Conservation (phyloP, 2,797 vertebrate species). For the Darevskia mixta region DNA sequence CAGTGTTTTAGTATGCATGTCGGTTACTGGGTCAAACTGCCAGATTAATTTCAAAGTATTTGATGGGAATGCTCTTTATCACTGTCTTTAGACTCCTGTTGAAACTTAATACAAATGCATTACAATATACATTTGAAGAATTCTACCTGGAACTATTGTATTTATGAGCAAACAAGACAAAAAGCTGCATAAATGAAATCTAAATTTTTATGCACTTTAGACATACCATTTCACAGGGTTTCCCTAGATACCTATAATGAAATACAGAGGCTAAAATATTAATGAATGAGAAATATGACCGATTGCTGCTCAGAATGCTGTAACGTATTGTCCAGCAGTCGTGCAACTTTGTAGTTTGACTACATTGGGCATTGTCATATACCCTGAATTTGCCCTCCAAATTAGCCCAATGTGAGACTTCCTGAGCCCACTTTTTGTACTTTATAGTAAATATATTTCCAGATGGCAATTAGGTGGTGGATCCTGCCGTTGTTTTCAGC, state of each 20-base stretch:
- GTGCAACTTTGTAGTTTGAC: neutral
- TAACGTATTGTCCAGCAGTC: neutral
- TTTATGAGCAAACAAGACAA: conserved; percentile 35
- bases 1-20: conserved; percentile 81
- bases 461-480: conserved; percentile 30
- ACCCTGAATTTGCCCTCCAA: neutral
- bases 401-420: conserved; percentile 6
- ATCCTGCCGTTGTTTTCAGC: conserved; percentile 13
- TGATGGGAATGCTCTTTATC: conserved; percentile 67
- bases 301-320: neutral
- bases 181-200: neutral
- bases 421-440: conserved; percentile 8
- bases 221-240: neutral
- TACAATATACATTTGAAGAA: conserved; percentile 62
- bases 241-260: conserved; percentile 5
- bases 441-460: conserved; percentile 29
- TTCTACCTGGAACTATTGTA: conserved; percentile 44
- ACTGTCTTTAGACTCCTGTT: conserved; percentile 63
- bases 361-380: neutral
- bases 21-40: conserved; percentile 82
- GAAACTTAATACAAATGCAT: conserved; percentile 68
- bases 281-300: neutral
- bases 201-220: conserved; percentile 17
- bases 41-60: conserved; percentile 80
- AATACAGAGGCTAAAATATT: neutral